These are phyloP conservation scores for Natrix natrix DNA, from an alignment of 2,797 vertebrate species.

Conservation along the genomic window DNA sequence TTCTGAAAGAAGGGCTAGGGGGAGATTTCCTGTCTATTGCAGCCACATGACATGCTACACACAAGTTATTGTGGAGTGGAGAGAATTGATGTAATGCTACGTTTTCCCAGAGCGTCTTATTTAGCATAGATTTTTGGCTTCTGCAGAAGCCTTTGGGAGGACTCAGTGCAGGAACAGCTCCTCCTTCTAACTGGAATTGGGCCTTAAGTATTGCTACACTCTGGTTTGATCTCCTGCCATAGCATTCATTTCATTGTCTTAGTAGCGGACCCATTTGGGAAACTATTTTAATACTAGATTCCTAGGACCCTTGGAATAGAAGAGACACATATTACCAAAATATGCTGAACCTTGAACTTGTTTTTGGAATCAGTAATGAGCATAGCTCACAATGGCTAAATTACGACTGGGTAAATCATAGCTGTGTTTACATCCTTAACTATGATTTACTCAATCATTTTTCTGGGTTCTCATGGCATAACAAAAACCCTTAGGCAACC, in stretches of 20 bases:
- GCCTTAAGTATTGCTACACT: neutral
- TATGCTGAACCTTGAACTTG: neutral
- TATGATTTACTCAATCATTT: neutral
- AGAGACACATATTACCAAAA: neutral
- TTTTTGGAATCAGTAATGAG: neutral
- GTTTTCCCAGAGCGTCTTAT: neutral
- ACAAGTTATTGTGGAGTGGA: neutral
- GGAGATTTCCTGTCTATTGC: conserved; percentile 50
- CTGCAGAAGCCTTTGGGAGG: neutral
- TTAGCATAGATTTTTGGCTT: neutral
- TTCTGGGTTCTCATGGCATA: neutral
- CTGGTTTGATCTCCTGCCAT: neutral
- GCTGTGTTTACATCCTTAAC: neutral
- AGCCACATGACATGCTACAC: conserved; percentile 37
- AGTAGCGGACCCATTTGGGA: neutral
- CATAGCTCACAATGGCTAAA: neutral
- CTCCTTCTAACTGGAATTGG: neutral
- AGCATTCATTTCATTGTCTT: neutral
- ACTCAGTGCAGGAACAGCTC: neutral
- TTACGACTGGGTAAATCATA: neutral
- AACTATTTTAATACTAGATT: neutral
- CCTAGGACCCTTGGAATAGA: too few relatives aligned
- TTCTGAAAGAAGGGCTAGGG: conserved; percentile 24
- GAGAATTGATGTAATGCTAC: conserved; percentile 23
- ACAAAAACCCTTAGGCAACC: neutral